Conservation (phyloP, 1,140 invertebrate species). For the Drosophila subobscura region DNA sequence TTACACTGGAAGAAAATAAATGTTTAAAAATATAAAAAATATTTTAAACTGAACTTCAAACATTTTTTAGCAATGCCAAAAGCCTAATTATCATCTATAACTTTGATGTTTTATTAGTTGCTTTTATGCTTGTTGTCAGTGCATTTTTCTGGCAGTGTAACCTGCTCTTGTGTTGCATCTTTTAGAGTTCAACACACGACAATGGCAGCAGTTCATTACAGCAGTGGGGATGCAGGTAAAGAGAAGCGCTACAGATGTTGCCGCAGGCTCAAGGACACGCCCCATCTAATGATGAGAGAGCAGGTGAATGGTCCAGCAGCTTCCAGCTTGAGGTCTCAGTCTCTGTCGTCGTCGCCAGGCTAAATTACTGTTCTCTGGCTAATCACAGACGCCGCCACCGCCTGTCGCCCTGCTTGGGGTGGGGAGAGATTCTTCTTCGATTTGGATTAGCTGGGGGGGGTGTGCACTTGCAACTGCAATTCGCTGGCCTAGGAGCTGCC, state of each 20-base stretch:
- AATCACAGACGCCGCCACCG: constrained; percentile 72
- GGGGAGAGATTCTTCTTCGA: neutral
- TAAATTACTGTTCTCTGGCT: constrained; percentile 65
- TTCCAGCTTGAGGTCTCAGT: constrained; percentile 5
- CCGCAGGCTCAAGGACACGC: constrained; percentile 69
- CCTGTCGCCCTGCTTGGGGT: constrained; percentile 36
- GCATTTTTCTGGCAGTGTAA: constrained; percentile 5
- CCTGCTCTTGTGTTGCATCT: constrained; percentile 16
- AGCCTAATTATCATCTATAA: too few relatives aligned
- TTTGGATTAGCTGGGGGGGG: constrained; percentile 13
- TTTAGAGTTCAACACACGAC: constrained; percentile 51
- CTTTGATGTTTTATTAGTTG: too few relatives aligned
- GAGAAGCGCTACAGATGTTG: constrained; percentile 25
- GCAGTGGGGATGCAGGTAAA: constrained; percentile 37
- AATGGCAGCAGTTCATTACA: constrained; percentile 53
- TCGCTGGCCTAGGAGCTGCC: constrained; percentile 28
- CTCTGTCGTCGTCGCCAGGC: constrained; percentile 34
- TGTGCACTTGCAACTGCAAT: constrained; percentile 36
- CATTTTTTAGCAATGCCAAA: too few relatives aligned
- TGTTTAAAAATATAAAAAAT: neutral
- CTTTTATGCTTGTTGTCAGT: too few relatives aligned
- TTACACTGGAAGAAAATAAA: constrained; percentile 28
- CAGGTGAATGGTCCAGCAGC: constrained; percentile 55
- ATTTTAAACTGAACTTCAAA: too few relatives aligned
- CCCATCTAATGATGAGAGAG: constrained; percentile 66